phyloP scores from a whole-genome alignment of 1,140 invertebrate genomes.

The Artemia franciscana region DNA sequence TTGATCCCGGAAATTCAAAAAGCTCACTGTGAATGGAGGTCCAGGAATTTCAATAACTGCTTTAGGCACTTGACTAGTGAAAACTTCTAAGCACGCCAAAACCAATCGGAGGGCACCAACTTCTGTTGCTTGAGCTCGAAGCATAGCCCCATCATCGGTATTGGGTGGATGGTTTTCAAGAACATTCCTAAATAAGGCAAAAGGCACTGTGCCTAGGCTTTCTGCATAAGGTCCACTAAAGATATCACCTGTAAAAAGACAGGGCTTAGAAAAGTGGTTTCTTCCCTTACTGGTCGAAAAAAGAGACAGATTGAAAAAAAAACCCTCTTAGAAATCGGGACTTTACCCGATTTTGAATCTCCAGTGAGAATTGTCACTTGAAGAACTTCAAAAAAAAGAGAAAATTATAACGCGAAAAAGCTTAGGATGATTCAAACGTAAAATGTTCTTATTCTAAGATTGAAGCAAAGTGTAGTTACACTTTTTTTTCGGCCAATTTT shows the following conservation, averaged over 20 bases:
- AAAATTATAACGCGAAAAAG: no score
- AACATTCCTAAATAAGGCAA: constrained; percentile 54
- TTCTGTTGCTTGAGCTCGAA: constrained; percentile 53
- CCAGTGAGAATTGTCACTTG: no score
- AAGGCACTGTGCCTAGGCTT: constrained; percentile 59
- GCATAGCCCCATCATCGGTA: constrained; percentile 50
- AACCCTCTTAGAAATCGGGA: no score
- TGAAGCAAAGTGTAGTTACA: no score
- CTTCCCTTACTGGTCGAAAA: no score
- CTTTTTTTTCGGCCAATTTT: no score
- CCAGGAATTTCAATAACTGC: constrained; percentile 20
- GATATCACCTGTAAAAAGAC: constrained; percentile 34
- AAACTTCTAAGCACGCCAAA: constrained; percentile 60
- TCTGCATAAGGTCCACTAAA: constrained; percentile 44
- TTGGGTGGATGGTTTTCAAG: constrained; percentile 49
- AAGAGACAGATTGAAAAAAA: no score
- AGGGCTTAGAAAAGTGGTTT: constrained; percentile 1
- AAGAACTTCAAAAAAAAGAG: no score
- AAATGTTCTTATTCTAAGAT: no score
- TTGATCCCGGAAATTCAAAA: neutral
- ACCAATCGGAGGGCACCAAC: constrained; percentile 58
- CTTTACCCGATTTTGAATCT: no score
- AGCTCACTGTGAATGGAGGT: constrained; percentile 23
- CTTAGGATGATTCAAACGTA: no score
- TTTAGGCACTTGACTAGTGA: constrained; percentile 47